Conservation (phyloP, 1,140 invertebrate genomes). For the Leguminivora glycinivorella region DNA sequence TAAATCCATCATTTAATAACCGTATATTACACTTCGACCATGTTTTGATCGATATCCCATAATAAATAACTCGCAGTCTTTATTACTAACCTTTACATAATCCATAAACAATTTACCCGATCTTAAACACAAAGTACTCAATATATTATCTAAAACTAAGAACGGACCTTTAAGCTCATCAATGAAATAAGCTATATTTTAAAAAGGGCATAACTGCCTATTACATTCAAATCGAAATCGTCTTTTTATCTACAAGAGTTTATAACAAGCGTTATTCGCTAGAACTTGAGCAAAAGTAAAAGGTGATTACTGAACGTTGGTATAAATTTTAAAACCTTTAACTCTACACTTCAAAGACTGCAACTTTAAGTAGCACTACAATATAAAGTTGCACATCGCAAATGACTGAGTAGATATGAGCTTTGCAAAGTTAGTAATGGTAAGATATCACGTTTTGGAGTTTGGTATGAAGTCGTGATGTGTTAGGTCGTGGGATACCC, state of each 20-base stretch:
- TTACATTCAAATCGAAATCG: not conserved
- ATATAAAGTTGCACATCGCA: no score
- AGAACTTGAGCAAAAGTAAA: not conserved
- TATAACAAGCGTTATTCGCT: not conserved
- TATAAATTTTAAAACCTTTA: not conserved
- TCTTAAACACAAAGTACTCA: not conserved
- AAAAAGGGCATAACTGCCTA: not conserved
- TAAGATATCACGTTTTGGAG: not conserved
- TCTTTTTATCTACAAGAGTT: not conserved
- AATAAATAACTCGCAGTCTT: not conserved
- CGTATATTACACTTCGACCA: no score
- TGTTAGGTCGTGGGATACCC: not conserved
- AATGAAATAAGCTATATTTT: not conserved
- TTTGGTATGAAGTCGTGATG: not conserved
- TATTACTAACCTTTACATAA: not conserved
- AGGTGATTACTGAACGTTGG: not conserved
- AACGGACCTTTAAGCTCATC: slow-evolving; percentile 2
- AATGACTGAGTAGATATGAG: no score
- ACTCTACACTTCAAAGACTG: no score
- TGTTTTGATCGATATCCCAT: not conserved
- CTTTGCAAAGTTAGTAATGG: no score
- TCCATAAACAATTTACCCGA: not conserved
- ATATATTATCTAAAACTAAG: not conserved
- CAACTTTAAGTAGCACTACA: no score
- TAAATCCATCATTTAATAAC: no score